These are phyloP conservation scores for Scatophagus argus DNA, from an alignment of 2,113 vertebrate species.

Conservation along the genomic window DNA sequence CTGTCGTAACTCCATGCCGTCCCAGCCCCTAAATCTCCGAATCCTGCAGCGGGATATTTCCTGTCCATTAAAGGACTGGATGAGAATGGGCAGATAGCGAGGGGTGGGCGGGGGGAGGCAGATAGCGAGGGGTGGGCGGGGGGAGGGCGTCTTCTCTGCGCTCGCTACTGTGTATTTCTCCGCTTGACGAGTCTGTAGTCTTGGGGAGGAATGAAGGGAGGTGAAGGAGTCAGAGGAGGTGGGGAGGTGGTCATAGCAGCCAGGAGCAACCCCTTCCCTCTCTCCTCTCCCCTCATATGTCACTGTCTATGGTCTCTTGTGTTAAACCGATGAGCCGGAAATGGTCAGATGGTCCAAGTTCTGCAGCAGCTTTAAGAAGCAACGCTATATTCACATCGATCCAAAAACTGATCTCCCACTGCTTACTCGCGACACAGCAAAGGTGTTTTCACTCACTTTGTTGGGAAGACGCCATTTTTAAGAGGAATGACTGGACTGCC, in stretches of 20 bases:
- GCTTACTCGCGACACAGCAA: conserved; percentile 14
- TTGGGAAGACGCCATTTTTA: conserved; percentile 84
- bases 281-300: conserved; percentile 71
- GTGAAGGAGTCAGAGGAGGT: conserved; percentile 60
- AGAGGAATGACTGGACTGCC: conserved; percentile 71
- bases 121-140: conserved; percentile 76
- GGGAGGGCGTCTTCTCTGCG: conserved; percentile 74
- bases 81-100: conserved; percentile 82
- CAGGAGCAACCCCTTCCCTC: conserved; percentile 76
- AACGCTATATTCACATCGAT: not conserved
- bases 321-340: conserved; percentile 49
- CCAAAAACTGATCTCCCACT: not conserved
- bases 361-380: conserved; percentile 16
- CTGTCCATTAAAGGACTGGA: conserved; percentile 90
- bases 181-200: conserved; percentile 84
- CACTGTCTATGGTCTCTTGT: conserved; percentile 83
- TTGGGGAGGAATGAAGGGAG: conserved; percentile 69
- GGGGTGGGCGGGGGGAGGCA: too few relatives aligned
- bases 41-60: conserved; percentile 92
- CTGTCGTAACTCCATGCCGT: conserved; percentile 94
- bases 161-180: conserved; percentile 84
- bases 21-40: conserved; percentile 91
- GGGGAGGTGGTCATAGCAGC: conserved; percentile 72
- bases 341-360: conserved; percentile 57
- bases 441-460: conserved; percentile 69